These are phyloP conservation scores for Mormyrus proboscirostris DNA, from an alignment of 2,797 vertebrate species.

Conservation along the genomic window DNA sequence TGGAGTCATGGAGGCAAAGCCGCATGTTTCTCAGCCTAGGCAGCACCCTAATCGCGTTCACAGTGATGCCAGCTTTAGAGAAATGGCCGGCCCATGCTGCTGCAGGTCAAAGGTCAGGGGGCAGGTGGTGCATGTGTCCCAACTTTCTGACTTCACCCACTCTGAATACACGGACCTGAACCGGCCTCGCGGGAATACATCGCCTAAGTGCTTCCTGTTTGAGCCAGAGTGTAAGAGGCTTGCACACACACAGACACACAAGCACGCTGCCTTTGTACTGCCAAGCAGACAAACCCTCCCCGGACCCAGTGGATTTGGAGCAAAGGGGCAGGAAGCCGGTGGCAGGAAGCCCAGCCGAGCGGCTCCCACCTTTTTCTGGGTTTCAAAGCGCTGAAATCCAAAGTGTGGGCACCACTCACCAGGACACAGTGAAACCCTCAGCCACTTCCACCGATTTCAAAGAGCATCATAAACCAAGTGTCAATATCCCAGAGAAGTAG, in stretches of 20 bases:
- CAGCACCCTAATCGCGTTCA: neutral
- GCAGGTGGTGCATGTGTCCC: neutral
- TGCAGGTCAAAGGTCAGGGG: neutral
- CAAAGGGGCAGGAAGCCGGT: neutral
- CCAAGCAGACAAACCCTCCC: neutral
- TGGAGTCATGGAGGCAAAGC: neutral
- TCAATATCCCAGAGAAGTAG: slow-evolving; percentile 22
- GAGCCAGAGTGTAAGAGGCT: neutral
- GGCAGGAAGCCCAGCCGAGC: slow-evolving; percentile 1
- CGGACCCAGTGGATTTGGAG: neutral
- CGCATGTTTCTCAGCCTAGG: neutral
- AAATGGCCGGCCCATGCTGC: neutral
- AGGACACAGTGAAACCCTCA: neutral
- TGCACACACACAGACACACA: neutral
- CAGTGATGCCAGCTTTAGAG: neutral
- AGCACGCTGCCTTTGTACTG: neutral
- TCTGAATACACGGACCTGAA: neutral
- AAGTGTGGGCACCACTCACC: neutral
- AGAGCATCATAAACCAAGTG: slow-evolving; percentile 23
- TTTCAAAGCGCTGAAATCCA: neutral
- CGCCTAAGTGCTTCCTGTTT: neutral
- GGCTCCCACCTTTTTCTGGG: neutral
- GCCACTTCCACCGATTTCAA: neutral
- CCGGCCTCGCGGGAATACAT: neutral
- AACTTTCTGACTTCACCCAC: neutral